Conservation (phyloP, 2,888 invertebrate genomes). For the Hermaeophaga mercurialis region DNA sequence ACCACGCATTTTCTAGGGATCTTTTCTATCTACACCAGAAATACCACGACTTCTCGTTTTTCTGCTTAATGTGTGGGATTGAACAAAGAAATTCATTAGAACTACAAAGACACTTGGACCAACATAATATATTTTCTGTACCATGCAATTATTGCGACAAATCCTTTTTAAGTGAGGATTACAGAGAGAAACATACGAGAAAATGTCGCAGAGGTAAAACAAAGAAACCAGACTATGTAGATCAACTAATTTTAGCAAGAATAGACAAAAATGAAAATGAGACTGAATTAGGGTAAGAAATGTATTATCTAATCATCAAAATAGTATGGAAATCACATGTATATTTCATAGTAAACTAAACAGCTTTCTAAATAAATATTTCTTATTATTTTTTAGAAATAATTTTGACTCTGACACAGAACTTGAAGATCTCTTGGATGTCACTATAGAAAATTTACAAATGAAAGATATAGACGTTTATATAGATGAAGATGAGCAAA, state of each 20-base stretch:
- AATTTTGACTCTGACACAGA: no score
- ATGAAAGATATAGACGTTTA: background rate
- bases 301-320: no score
- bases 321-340: no score
- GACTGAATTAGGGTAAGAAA: background rate
- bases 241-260: constrained; percentile 25
- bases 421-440: background rate
- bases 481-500: background rate
- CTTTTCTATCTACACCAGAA: constrained; percentile 28
- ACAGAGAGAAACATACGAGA: constrained; percentile 23
- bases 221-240: constrained; percentile 14
- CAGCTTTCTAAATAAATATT: no score
- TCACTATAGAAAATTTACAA: constrained; percentile 6
- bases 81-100: constrained; percentile 22
- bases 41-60: constrained; percentile 29
- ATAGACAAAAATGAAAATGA: constrained; percentile 10
- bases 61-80: constrained; percentile 33
- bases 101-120: constrained; percentile 34
- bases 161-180: constrained; percentile 30
- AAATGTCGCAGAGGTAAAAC: constrained; percentile 14
- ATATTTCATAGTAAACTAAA: no score
- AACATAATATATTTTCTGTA: constrained; percentile 35
- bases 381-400: no score
- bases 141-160: constrained; percentile 37
- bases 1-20: constrained; percentile 32